Base-by-base conservation (phyloP, 2,113 vertebrate genomes). In the Mirounga angustirostris region DNA sequence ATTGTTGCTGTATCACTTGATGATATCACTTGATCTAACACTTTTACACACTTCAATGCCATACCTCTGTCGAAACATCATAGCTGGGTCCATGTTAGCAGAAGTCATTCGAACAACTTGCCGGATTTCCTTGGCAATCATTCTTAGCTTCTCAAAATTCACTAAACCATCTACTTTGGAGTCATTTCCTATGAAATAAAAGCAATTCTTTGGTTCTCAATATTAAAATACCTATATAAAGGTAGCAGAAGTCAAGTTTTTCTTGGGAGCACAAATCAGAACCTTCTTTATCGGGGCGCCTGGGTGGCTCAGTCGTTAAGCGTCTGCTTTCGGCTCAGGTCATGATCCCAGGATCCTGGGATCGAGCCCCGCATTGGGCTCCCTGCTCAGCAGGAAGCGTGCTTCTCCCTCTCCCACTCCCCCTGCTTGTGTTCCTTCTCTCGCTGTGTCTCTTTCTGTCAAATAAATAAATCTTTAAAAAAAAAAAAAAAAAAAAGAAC, bases 41-140 rank as follows among this genome's bases (percentile, higher is more conserved):
- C 46, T 82, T 76, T 15, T 22, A 87, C 24, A 86, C 21, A 80
- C n/a, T 73, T 81, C 36, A 67, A 21, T 50, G 94, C 97, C 99
- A 97, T 98, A 99, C 99, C 99, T 99, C 98, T 99, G 99, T 93
- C 99, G 98, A 98, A 99, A 99, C 99, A 99, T 99, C 56, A 99
- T 99, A 16, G 99, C 99, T 0, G 99, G 99, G 89, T 99, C 99
- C 99, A 99, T 99, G 98, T 99, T 99, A 63, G 99, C 99, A 0
- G 99, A 99, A 46, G 99, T 99, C 99, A 99, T 99, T 46, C 99
- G 98, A 93, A 99, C 98, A 56, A 99, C 99, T 22, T 99, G 99
- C 63, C 99, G 99, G 61, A 99, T 99, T 98, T 99, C 99, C 97
- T 99, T 99, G 93, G 99, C 99, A 87, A 99, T 99, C 99, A 99